Evolutionary conservation across 2,113 vertebrate species (phyloP).

Genomic region (Lichenostomus cassidix): DNA sequence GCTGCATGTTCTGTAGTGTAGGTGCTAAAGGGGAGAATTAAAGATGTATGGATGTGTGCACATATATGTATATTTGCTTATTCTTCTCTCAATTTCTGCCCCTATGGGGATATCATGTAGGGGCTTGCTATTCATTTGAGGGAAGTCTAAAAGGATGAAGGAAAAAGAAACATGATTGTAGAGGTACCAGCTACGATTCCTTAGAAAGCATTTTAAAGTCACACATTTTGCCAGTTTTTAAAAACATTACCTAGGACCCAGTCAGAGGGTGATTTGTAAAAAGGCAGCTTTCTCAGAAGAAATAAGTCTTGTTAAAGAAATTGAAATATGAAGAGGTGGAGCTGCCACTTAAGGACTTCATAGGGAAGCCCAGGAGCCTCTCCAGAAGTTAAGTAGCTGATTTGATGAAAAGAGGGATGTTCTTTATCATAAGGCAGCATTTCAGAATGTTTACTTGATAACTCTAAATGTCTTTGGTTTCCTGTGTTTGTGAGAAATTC

Average conservation of each 20-base stretch:
- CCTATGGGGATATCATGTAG: neutral
- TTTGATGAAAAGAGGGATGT: slow-evolving; percentile 12
- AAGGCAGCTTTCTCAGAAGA: neutral
- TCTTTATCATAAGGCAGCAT: neutral
- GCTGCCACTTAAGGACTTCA: slow-evolving; percentile 4
- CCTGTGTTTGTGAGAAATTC: neutral
- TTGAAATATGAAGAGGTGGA: neutral
- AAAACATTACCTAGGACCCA: neutral
- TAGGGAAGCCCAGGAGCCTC: slow-evolving; percentile 14
- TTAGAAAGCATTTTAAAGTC: neutral
- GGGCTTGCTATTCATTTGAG: neutral
- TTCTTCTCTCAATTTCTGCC: neutral
- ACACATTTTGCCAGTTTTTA: neutral
- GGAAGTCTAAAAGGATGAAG: neutral
- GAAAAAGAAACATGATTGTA: neutral
- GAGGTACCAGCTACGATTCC: neutral
- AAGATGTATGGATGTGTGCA: neutral
- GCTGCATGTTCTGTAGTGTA: neutral
- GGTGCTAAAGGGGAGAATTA: neutral
- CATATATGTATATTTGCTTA: neutral
- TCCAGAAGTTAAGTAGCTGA: slow-evolving; percentile 40
- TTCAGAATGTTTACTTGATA: neutral
- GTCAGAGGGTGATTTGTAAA: neutral
- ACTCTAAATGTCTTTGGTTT: neutral
- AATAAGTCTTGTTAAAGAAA: neutral